These are phyloP conservation scores for Hippocampus kuda DNA, from an alignment of 2,797 vertebrate genomes.

Conservation along the genomic window DNA sequence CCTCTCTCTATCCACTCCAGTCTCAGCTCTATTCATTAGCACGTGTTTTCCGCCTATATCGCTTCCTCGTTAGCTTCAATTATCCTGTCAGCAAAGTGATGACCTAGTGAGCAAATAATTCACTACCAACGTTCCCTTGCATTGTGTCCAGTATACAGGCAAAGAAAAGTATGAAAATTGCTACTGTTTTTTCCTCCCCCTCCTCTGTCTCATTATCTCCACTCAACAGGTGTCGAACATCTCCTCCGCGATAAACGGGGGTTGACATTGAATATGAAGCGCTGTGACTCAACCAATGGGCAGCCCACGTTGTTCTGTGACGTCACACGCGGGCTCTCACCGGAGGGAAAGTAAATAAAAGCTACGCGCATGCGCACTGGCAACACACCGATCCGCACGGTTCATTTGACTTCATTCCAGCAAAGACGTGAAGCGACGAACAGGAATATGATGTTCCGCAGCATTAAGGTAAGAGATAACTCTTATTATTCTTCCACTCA, in stretches of 20 bases:
- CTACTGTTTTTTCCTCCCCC: too few relatives aligned
- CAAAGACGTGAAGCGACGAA: slow-evolving; percentile 38
- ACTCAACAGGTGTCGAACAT: too few relatives aligned
- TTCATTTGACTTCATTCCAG: slow-evolving; percentile 43
- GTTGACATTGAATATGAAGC: not conserved
- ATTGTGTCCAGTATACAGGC: not conserved
- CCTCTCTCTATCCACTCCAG: not conserved
- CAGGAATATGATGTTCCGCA: slow-evolving; percentile 28
- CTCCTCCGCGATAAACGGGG: not conserved
- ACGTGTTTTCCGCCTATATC: not conserved
- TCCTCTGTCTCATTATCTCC: too few relatives aligned
- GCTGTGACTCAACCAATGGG: not conserved
- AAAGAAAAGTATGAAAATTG: too few relatives aligned
- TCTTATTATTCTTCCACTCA: not conserved
- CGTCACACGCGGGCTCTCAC: not conserved
- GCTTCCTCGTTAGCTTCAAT: not conserved
- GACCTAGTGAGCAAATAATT: not conserved
- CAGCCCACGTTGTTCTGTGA: not conserved
- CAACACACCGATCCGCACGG: not conserved
- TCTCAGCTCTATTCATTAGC: not conserved
- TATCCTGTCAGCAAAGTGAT: not conserved
- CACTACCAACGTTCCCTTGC: not conserved
- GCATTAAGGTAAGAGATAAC: slow-evolving; percentile 60
- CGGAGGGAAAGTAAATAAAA: not conserved
- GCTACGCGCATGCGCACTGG: not conserved